Evolutionary conservation across 2,888 invertebrate genomes (phyloP).

Genomic region (Cephus pulcher): DNA sequence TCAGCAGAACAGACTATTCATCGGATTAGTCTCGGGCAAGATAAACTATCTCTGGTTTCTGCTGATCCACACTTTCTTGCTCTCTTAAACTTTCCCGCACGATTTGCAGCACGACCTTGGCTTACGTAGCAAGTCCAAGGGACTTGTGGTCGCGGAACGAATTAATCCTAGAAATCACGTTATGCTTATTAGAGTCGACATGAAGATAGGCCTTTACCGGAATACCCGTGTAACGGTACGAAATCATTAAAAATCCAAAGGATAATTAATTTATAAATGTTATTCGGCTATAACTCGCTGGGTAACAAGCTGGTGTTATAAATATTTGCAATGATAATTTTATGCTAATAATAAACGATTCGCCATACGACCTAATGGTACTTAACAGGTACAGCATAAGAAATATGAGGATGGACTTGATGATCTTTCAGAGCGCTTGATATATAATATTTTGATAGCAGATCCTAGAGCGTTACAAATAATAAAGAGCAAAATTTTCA

Average conservation of each 20-base stretch:
- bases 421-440: not conserved
- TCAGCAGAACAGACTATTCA: not conserved
- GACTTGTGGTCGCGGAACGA: not conserved
- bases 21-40: not conserved
- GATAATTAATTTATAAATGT: slow-evolving; percentile 41
- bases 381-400: not conserved
- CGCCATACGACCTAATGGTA: not conserved
- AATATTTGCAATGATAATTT: slow-evolving; percentile 50
- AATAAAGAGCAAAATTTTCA: not conserved
- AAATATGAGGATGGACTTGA: not conserved
- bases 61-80: not conserved
- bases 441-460: not conserved
- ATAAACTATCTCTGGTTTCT: not conserved
- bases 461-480: not conserved
- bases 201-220: not conserved
- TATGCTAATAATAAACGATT: slow-evolving; percentile 36
- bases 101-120: not conserved
- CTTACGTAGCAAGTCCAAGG: not conserved
- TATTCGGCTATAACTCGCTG: slow-evolving; percentile 43
- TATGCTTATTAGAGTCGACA: not conserved
- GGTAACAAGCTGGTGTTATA: slow-evolving; percentile 38
- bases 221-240: not conserved
- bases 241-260: not conserved
- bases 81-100: not conserved
- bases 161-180: not conserved